Conservation (phyloP, 2,797 vertebrate species). For the Sebastolobus altivelis region DNA sequence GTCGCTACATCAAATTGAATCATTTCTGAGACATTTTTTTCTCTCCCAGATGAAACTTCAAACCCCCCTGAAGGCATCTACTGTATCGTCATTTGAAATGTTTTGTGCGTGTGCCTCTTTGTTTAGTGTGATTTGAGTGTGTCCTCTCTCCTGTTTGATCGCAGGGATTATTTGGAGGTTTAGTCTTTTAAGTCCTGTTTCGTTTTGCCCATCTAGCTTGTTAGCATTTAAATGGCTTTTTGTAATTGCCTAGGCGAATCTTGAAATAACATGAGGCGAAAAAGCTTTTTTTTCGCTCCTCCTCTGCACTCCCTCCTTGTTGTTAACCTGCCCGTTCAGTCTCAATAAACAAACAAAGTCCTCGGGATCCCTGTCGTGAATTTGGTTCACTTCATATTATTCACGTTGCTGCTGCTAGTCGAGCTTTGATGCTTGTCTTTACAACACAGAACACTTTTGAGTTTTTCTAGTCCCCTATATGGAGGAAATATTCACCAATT, state of each 20-base stretch:
- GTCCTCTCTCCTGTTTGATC: conserved; percentile 49
- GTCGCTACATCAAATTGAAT: neutral
- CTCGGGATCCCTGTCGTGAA: conserved; percentile 30
- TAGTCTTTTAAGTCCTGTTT: conserved; percentile 58
- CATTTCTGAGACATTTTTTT: neutral
- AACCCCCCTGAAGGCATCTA: conserved; percentile 6
- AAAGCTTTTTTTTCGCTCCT: conserved; percentile 20
- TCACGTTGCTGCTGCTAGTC: conserved; percentile 5
- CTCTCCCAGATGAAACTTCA: neutral
- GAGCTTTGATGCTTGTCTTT: conserved; percentile 54
- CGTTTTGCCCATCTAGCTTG: conserved; percentile 55
- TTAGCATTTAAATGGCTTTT: conserved; percentile 74
- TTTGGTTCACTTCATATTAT: conserved; percentile 41
- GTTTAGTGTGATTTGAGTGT: conserved; percentile 10
- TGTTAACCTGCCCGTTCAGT: conserved; percentile 55
- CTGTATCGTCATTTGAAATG: neutral
- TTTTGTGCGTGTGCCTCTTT: conserved; percentile 4
- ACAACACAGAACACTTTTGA: conserved; percentile 44
- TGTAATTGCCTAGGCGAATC: conserved; percentile 62
- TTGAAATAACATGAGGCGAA: conserved; percentile 55
- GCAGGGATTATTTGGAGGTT: conserved; percentile 58
- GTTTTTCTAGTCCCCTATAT: conserved; percentile 40
- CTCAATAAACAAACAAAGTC: conserved; percentile 55
- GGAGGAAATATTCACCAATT: conserved; percentile 64
- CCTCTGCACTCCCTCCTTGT: conserved; percentile 17